phyloP scores from a whole-genome alignment of 2,888 invertebrate genomes.

The Orthonevra nobilis region DNA sequence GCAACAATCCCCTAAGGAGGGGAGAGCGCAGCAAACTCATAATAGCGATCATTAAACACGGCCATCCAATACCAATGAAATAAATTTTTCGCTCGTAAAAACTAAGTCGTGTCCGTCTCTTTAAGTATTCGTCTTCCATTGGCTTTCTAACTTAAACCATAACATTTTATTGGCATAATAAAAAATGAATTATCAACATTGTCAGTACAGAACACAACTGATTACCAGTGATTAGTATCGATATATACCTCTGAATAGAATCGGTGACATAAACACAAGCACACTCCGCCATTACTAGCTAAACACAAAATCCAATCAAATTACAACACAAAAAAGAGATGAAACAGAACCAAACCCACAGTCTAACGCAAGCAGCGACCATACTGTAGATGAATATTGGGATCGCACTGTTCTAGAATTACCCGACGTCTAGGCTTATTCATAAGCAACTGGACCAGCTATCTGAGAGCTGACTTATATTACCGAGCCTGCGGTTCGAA shows the following conservation, averaged over 20 bases:
- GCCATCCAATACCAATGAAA: constrained; percentile 38
- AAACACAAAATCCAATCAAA: constrained; percentile 34
- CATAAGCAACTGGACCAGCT: constrained; percentile 43
- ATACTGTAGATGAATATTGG: constrained; percentile 22
- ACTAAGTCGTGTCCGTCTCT: constrained; percentile 11
- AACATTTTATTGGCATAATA: constrained; percentile 48
- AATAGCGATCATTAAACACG: constrained; percentile 32
- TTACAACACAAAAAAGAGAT: constrained; percentile 14
- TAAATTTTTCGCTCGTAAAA: constrained; percentile 49
- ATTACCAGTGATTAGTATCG: constrained; percentile 51
- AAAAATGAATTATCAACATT: constrained; percentile 55
- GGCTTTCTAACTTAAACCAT: constrained; percentile 36
- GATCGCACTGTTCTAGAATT: constrained; percentile 46
- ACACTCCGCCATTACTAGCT: constrained; percentile 8
- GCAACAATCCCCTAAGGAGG: constrained; percentile 12
- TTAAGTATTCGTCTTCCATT: constrained; percentile 28
- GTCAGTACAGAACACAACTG: constrained; percentile 35
- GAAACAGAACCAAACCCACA: constrained; percentile 4
- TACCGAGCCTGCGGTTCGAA: constrained; percentile 18
- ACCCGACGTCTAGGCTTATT: constrained; percentile 6
- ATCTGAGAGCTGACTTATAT: constrained; percentile 46
- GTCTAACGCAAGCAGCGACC: background rate
- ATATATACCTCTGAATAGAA: constrained; percentile 20
- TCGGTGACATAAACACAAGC: constrained; percentile 9
- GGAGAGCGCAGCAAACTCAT: constrained; percentile 12